These are phyloP conservation scores for Cephus cinctus DNA, from an alignment of 1,140 invertebrate genomes.

Conservation along the genomic window DNA sequence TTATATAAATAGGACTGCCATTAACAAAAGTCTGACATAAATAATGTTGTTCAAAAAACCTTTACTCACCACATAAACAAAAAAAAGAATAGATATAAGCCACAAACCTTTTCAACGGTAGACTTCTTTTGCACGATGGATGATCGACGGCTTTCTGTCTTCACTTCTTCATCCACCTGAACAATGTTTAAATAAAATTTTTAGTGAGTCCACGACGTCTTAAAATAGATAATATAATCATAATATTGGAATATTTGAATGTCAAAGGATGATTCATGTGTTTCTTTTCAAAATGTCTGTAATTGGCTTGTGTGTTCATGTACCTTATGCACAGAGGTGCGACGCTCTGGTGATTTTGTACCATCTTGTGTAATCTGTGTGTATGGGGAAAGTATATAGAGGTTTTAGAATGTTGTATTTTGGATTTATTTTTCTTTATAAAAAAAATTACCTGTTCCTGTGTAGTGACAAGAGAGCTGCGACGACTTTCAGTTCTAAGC, in stretches of 20 bases:
- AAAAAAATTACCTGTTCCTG: slow-evolving; percentile 41
- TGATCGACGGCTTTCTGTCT: slow-evolving; percentile 62
- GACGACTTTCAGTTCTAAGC: slow-evolving; percentile 47
- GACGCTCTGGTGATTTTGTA: slow-evolving; percentile 32
- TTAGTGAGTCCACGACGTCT: too few species aligned
- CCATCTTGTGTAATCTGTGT: slow-evolving; percentile 36
- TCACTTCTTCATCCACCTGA: slow-evolving; percentile 58
- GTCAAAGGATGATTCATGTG: slow-evolving; percentile 1
- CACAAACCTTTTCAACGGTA: slow-evolving; percentile 61
- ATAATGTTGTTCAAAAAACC: slow-evolving; percentile 49
- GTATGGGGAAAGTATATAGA: neutral
- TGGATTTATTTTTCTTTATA: neutral
- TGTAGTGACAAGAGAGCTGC: slow-evolving; percentile 45
- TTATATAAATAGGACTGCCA: too few species aligned
- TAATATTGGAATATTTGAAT: too few species aligned
- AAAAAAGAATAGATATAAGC: too few species aligned
- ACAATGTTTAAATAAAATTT: slow-evolving; percentile 12
- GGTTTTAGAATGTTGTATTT: neutral
- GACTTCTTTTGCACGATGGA: slow-evolving; percentile 62
- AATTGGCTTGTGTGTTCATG: neutral
- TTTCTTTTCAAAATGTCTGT: neutral
- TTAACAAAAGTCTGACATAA: too few species aligned
- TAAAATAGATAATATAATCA: too few species aligned
- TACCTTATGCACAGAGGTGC: slow-evolving; percentile 45
- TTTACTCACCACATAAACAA: too few species aligned